Percentiles rank a stretch among this genome's conserved stretches.
These are phyloP conservation scores for Tor tambroides DNA, from an alignment of 2,113 vertebrate species.

Conservation along the genomic window DNA sequence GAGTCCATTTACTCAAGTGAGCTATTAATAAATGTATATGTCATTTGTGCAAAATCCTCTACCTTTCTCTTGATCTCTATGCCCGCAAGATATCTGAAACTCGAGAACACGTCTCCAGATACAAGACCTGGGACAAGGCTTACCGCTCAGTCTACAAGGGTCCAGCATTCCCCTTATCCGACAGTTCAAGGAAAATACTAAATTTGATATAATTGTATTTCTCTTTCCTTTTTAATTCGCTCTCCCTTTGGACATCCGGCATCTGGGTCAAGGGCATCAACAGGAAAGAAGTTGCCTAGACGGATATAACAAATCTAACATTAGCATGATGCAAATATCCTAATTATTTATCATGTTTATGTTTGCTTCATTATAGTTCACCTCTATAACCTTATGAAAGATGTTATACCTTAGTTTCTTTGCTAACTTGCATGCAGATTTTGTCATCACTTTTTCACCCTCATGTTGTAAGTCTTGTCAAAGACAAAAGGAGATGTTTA, in stretches of 20 bases:
- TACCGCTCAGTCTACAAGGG: slow-evolving; percentile 60
- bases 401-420: background rate
- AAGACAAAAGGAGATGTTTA: background rate
- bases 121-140: slow-evolving; percentile 59
- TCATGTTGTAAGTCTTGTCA: too few relatives aligned
- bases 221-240: slow-evolving; percentile 69
- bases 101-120: slow-evolving; percentile 58
- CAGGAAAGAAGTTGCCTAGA: slow-evolving; percentile 62
- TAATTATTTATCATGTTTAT: slow-evolving; percentile 7
- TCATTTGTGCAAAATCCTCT: slow-evolving; percentile 62
- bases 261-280: slow-evolving; percentile 79
- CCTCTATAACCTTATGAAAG: background rate
- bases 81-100: slow-evolving; percentile 55
- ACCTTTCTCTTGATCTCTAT: slow-evolving; percentile 58
- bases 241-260: slow-evolving; percentile 68
- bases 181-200: slow-evolving; percentile 79
- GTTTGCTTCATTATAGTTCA: background rate
- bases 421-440: background rate
- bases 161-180: slow-evolving; percentile 65
- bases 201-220: slow-evolving; percentile 78
- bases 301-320: slow-evolving; percentile 53
- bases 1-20: slow-evolving; percentile 28
- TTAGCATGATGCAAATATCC: slow-evolving; percentile 2
- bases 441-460: background rate
- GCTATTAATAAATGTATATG: slow-evolving; percentile 55